Conservation (phyloP, 2,888 invertebrate genomes). For the Bimastos eiseni region DNA sequence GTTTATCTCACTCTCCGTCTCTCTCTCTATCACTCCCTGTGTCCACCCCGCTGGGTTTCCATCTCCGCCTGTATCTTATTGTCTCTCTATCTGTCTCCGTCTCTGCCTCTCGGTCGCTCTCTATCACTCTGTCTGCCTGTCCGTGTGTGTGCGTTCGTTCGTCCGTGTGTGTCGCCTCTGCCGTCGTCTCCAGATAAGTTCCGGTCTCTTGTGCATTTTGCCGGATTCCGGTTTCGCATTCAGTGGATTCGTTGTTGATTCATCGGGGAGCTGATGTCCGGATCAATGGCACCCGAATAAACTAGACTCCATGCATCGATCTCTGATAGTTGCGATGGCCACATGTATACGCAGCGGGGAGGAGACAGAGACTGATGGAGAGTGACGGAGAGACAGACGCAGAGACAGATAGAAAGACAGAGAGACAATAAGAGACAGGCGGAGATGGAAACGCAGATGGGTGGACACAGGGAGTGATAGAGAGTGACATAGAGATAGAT, state of each 20-base stretch:
- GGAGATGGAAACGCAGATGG: no score
- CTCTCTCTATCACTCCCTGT: background rate
- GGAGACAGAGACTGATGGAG: background rate
- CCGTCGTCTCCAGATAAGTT: background rate
- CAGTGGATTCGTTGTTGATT: background rate
- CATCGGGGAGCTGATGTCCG: background rate
- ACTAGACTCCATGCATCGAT: background rate
- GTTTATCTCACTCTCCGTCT: background rate
- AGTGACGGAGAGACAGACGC: no score
- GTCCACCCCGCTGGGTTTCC: background rate
- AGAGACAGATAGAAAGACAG: no score
- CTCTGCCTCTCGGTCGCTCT: background rate
- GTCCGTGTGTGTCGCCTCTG: background rate
- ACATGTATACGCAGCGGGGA: background rate
- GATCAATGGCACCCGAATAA: background rate
- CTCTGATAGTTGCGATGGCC: background rate
- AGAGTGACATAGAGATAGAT: no score
- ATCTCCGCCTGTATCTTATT: background rate
- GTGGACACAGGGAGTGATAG: no score
- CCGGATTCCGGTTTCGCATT: background rate
- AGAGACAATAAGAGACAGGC: no score
- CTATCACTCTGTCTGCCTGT: background rate
- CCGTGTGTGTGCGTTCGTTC: background rate
- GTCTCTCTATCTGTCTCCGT: background rate
- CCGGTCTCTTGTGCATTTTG: background rate